Conservation (phyloP, 1,140 invertebrate genomes). For the Helicoverpa zea region DNA sequence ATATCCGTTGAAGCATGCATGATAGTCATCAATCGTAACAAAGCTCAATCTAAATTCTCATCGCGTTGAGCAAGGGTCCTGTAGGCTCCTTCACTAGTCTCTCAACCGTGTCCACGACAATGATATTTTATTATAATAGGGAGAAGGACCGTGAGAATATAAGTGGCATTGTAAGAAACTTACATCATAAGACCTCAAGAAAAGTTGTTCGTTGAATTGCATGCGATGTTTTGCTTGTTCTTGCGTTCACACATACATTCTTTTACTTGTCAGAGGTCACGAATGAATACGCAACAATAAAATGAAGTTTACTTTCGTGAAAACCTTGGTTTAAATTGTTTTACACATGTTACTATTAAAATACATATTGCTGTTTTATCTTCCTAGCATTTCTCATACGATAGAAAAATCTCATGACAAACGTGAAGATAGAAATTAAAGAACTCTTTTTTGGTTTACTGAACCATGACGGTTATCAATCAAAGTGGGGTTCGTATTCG, state of each 20-base stretch:
- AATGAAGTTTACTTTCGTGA: neutral
- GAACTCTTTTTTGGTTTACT: neutral
- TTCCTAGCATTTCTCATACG: too few relatives aligned
- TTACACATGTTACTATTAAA: too few relatives aligned
- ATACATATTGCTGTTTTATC: too few relatives aligned
- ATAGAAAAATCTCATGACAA: too few relatives aligned
- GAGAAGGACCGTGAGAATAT: conserved; percentile 74
- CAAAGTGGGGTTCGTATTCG: neutral
- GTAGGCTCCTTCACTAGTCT: conserved; percentile 66
- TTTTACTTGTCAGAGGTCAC: conserved; percentile 17
- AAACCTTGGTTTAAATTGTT: neutral
- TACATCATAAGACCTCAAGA: conserved; percentile 4
- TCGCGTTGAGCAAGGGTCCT: conserved; percentile 69
- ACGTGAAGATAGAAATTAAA: too few relatives aligned
- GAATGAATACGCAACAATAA: conserved; percentile 22
- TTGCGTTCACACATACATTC: conserved; percentile 18
- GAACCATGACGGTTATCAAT: neutral
- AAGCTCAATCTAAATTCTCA: conserved; percentile 79
- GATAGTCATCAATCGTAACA: conserved; percentile 54
- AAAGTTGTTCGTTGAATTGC: conserved; percentile 6
- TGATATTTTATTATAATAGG: conserved; percentile 74
- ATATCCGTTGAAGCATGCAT: conserved; percentile 33
- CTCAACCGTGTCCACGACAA: conserved; percentile 75
- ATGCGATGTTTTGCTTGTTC: neutral
- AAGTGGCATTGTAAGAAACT: conserved; percentile 62